Base-by-base conservation (phyloP, 2,113 vertebrate genomes). In the Coreoperca whiteheadi region DNA sequence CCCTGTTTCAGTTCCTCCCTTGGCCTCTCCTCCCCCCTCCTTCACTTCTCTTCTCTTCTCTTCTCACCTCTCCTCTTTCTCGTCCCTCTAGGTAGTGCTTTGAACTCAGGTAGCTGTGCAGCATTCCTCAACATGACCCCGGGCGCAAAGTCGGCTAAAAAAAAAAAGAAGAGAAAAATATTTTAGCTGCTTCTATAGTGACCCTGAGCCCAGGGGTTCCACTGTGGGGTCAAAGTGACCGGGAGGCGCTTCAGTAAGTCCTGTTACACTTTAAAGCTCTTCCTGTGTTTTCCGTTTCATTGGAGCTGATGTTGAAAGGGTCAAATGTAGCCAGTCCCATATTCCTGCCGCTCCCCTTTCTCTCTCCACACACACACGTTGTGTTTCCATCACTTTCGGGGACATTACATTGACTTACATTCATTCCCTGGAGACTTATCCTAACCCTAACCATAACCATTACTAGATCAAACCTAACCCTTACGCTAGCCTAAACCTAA, bases 101-200 rank as follows among this genome's bases (percentile, higher is more conserved):
- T 90, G 81, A 90, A 88, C 87, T 91, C 75, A 87, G 87, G 86
- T 91, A 88, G 85, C 48, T 23, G 82, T 51, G 82, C 32, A 53
- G 65, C 91, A 95, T 95, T 94, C 93, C 90, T 90, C 81, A 66
- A 15, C 20, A 0, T 90, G 86, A 91, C 92, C 93, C 69, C 2
- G n/a, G 72, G 34, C 46, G 67, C 32, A 50, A 70, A 88, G 88
- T 90, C 70, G 59, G 16, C 48, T 41, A 9, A 43, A 68, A 68
- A 54, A 48, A 74, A 74, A 77, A 57, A 60, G 56, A 23, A 65
- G 46, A 83, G 2, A 56, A 82, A 28, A 64, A 28, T 56, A 79
- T 88, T 91, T 91, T 84, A 85, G 75, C 69, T 85, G 77, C 88
- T 92, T 91, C 85, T 82, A 83, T 86, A 69, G 83, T 28, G 70